Evolutionary conservation across 2,113 vertebrate species (phyloP).

Genomic region (Promerops cafer): DNA sequence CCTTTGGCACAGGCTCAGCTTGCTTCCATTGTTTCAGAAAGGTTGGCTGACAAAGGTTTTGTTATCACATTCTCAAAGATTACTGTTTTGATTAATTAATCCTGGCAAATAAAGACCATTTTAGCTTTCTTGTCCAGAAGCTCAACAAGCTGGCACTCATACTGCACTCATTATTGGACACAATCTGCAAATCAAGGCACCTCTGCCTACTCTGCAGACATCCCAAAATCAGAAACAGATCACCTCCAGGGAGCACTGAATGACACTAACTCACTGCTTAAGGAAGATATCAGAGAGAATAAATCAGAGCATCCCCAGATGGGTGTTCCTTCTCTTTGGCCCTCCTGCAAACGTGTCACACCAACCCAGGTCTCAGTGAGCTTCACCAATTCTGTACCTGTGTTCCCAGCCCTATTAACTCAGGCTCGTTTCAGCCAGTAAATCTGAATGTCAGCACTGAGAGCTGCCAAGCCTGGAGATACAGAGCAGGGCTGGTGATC

Average conservation of each 20-base stretch:
- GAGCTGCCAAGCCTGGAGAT: background rate
- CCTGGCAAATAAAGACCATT: background rate
- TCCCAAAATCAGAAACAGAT: background rate
- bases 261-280: background rate
- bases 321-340: background rate
- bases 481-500: background rate
- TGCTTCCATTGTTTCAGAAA: background rate
- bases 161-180: background rate
- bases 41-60: background rate
- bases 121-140: background rate
- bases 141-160: background rate
- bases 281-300: background rate
- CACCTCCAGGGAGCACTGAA: background rate
- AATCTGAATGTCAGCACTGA: background rate
- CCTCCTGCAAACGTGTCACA: background rate
- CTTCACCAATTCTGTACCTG: background rate
- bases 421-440: background rate
- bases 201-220: background rate
- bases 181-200: background rate
- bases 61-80: background rate
- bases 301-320: background rate
- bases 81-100: background rate
- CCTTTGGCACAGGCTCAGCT: background rate
- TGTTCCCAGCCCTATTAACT: background rate
- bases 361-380: background rate